Evolutionary conservation across 2,797 vertebrate genomes (phyloP), one percentile per base, ranked within the genome.

Genomic region (Poeciliopsis presidionis): DNA sequence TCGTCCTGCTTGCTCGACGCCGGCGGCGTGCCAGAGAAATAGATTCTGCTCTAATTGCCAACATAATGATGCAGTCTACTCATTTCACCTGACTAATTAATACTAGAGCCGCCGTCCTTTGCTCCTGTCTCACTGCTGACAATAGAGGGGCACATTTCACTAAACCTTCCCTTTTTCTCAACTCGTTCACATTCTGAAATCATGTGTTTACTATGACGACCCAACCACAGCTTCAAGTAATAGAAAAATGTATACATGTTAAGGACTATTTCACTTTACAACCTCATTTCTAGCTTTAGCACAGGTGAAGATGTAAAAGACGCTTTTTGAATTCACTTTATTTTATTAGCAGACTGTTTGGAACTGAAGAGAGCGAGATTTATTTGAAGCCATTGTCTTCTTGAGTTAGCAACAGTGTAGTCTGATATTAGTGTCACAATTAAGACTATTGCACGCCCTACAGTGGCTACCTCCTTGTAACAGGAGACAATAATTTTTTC

Each of bases 1-100:
- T 6, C 14, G n/a, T 43, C 71, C 51, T 57, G 73, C 63, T 57
- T 25, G 39, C 70, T 33, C 57, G 7, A 46, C 80, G 80, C 85
- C 84, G 55, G 67, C 47, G 80, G 85, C 81, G 45, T 36, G 72
- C 76, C 72, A 13, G 74, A 51, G 74, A 90, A 89, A 87, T 82
- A 85, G 81, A 84, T 80, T 78, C 72, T 73, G 25, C 75, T 90
- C 83, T 89, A 90, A 92, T 89, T 89, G 80, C 85, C 79, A 72
- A 72, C 84, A 84, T 89, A 88, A 91, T 91, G 88, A 87, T 81
- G 85, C 79, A 81, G 84, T 87, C 88, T 83, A 81, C 82, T 91
- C 86, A 83, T 90, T 86, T 90, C 90, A 93, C 90, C 91, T 91
- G 91, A 81, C 83, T 91, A 85, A 92, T 92, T 90, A 90, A 91